These are phyloP conservation scores for Cydia amplana DNA, from an alignment of 1,140 invertebrate genomes.

Conservation along the genomic window DNA sequence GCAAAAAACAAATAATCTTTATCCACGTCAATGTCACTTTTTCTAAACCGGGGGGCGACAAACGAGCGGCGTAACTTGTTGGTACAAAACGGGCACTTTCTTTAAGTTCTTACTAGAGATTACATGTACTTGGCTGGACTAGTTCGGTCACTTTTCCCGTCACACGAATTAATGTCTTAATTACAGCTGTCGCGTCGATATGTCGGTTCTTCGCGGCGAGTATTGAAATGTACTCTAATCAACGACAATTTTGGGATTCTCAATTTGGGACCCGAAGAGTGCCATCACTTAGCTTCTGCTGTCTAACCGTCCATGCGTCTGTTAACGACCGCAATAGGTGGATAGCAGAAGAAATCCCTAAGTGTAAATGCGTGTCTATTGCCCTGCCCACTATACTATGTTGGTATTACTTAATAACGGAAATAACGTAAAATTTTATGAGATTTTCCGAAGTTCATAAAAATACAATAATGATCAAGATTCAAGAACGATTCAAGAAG, in stretches of 20 bases:
- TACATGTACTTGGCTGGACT: conserved; percentile 37
- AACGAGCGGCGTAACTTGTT: conserved; percentile 17
- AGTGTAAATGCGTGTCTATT: no score
- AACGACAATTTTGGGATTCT: background rate
- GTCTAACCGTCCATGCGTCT: background rate
- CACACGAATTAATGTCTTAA: conserved; percentile 42
- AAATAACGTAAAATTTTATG: no score
- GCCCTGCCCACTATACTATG: no score
- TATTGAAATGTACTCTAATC: conserved; percentile 5
- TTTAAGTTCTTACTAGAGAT: conserved; percentile 39
- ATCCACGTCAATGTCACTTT: conserved; percentile 23
- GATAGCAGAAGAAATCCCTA: no score
- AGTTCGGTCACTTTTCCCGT: conserved; percentile 44
- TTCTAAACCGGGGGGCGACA: conserved; percentile 2
- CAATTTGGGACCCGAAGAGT: background rate
- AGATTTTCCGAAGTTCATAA: no score
- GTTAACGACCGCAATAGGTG: background rate
- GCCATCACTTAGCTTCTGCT: background rate
- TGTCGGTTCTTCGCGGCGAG: conserved; percentile 12
- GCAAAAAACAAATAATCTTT: conserved; percentile 5
- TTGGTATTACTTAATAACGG: no score
- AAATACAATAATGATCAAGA: no score
- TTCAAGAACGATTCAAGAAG: no score
- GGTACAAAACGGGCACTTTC: conserved; percentile 45
- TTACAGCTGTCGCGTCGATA: conserved; percentile 31